These are phyloP conservation scores for Neodiprion virginianus DNA, from an alignment of 1,140 invertebrate genomes.

Conservation along the genomic window DNA sequence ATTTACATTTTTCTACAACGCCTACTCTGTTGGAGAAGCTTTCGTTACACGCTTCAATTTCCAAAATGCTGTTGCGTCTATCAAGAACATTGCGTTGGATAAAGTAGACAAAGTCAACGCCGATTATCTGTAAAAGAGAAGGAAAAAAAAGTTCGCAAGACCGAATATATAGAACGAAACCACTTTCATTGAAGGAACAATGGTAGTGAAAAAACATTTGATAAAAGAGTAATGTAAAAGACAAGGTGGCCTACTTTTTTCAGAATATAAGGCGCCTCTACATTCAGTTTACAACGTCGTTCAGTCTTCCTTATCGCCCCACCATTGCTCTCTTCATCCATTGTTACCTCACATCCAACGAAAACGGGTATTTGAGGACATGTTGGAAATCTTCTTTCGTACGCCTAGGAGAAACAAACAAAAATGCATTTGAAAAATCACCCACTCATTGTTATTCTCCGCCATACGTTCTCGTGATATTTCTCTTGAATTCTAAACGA, in stretches of 20 bases:
- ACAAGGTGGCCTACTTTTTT: constrained; percentile 78
- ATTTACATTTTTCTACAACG: constrained; percentile 91
- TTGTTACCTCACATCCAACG: constrained; percentile 84
- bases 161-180: too few relatives aligned
- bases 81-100: constrained; percentile 92
- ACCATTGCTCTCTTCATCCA: constrained; percentile 81
- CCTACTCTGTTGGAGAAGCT: constrained; percentile 86
- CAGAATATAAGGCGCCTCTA: constrained; percentile 94
- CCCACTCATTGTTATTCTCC: too few relatives aligned
- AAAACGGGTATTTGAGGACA: constrained; percentile 97
- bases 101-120: constrained; percentile 92
- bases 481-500: background rate
- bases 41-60: constrained; percentile 95
- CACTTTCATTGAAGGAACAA: too few relatives aligned
- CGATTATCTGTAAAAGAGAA: constrained; percentile 78
- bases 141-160: too few relatives aligned
- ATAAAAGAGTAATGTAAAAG: constrained; percentile 4
- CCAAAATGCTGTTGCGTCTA: constrained; percentile 76
- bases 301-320: constrained; percentile 85
- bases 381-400: constrained; percentile 91
- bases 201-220: background rate
- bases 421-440: constrained; percentile 14
- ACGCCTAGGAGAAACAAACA: constrained; percentile 74
- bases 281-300: constrained; percentile 88
- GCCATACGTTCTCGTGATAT: background rate